Percentiles rank a stretch among this genome's conserved stretches.
phyloP scores from a whole-genome alignment of 2,888 invertebrate genomes.

The Netelia inedita region DNA sequence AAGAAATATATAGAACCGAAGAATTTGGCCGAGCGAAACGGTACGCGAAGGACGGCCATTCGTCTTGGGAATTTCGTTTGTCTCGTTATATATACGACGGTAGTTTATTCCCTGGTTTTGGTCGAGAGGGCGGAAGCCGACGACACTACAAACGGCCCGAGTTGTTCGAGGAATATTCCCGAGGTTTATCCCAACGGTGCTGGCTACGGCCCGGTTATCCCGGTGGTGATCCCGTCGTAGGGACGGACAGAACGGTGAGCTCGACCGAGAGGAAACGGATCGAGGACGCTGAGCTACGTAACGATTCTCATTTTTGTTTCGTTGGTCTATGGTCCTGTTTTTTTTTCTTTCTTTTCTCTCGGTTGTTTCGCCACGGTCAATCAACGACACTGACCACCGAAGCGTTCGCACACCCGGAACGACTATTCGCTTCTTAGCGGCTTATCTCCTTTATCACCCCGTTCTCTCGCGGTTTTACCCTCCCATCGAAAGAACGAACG shows the following conservation, averaged over 20 bases:
- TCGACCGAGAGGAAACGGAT: slow-evolving; percentile 23
- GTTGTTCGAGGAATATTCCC: slow-evolving; percentile 43
- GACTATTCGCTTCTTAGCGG: slow-evolving; percentile 40
- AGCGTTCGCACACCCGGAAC: slow-evolving; percentile 24
- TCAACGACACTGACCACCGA: slow-evolving; percentile 45
- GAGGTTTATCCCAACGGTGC: slow-evolving; percentile 37
- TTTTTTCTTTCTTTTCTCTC: background rate
- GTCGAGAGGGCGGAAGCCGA: slow-evolving; percentile 38
- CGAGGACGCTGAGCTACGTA: slow-evolving; percentile 26
- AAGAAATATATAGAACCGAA: background rate
- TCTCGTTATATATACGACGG: slow-evolving; percentile 44
- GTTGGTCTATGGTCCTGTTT: background rate
- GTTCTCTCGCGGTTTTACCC: background rate
- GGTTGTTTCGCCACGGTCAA: slow-evolving; percentile 30
- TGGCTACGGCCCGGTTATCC: slow-evolving; percentile 6
- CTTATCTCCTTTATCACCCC: slow-evolving; percentile 19
- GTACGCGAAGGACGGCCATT: slow-evolving; percentile 32
- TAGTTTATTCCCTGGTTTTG: slow-evolving; percentile 44
- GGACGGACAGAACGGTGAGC: background rate
- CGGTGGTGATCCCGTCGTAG: background rate
- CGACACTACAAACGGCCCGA: slow-evolving; percentile 36
- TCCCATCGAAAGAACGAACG: background rate
- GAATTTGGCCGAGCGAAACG: slow-evolving; percentile 20
- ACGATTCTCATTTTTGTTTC: background rate
- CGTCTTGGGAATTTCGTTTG: slow-evolving; percentile 56